Evolutionary conservation across 2,888 invertebrate species (phyloP).

Genomic region (Leptinotarsa peninsularis): DNA sequence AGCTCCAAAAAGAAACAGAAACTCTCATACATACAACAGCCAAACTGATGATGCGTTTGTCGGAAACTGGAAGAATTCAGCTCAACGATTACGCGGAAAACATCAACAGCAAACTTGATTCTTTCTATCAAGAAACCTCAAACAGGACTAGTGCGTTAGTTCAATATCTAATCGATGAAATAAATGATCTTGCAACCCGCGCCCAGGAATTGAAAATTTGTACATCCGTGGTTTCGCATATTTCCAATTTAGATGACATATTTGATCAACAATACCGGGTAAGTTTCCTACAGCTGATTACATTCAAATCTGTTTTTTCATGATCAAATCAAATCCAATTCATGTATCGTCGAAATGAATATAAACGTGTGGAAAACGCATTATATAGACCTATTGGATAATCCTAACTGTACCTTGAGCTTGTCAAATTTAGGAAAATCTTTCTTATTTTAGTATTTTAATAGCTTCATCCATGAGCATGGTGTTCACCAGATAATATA

Average conservation of each 20-base stretch:
- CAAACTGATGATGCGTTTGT: neutral
- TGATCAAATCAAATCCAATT: too few species aligned
- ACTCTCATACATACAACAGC: neutral
- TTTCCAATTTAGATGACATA: neutral
- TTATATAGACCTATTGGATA: too few species aligned
- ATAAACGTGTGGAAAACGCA: too few species aligned
- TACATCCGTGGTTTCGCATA: neutral
- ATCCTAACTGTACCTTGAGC: too few species aligned
- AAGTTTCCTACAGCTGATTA: neutral
- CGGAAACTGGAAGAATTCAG: neutral
- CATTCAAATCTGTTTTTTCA: too few species aligned
- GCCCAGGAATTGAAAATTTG: neutral
- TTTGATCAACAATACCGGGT: neutral
- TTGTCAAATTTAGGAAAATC: too few species aligned
- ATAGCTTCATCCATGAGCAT: too few species aligned
- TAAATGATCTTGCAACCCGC: neutral
- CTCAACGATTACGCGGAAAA: neutral
- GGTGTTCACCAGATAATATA: too few species aligned
- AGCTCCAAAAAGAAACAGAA: neutral
- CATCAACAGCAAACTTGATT: neutral
- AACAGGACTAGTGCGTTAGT: neutral
- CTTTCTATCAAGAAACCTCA: neutral
- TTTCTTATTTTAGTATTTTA: too few species aligned
- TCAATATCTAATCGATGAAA: constrained; percentile 8
- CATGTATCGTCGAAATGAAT: too few species aligned